Base-by-base conservation (phyloP, 2,888 invertebrate species). In the Agrenia bidenticulata region DNA sequence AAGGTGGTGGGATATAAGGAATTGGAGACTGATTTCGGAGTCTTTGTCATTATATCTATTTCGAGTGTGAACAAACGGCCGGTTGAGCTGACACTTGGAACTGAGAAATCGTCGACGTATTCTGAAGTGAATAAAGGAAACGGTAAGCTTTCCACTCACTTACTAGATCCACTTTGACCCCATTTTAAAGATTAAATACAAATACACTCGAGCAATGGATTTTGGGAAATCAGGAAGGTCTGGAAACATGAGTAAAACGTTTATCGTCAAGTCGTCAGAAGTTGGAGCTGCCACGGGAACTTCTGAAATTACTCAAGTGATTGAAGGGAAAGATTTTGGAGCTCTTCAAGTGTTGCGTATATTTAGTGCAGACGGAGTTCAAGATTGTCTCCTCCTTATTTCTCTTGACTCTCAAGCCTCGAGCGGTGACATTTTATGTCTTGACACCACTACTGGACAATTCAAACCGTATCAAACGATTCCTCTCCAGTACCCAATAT, bases 221-320 rank as follows among this genome's bases (percentile, higher is more conserved):
- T n/a, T n/a, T n/a, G n/a, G n/a, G n/a, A n/a, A n/a, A n/a, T n/a
- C n/a, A n/a, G n/a, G n/a, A n/a, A n/a, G n/a, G n/a, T n/a, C 24
- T 41, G 68, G 60, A 2, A 65, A 60, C 42, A 24, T 64, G 19
- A 70, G 67, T 37, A 66, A 67, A 58, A 60, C 62, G 1, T 67
- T 63, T 37, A 41, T 70, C 13, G 1, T 32, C 5, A 58, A 62
- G 24, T 39, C 63, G 1, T 58, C 62, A 2, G 66, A 66, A 9
- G 37, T 53, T 11, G 56, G 58, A 21, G 61, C 62, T n/a, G 37
- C 50, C 0, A 54, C 50, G 17, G 51, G 42, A 32, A 54, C 57
- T 32, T 56, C 58, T 2, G 64, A 59, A 13, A 57, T 70, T 54
- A 56, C 54, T n/a, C 69, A 70, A 61, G 55, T 67, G 15, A 62